These are phyloP conservation scores for Saguinus imperator DNA, from an alignment of 2,113 vertebrate species.

Conservation along the genomic window DNA sequence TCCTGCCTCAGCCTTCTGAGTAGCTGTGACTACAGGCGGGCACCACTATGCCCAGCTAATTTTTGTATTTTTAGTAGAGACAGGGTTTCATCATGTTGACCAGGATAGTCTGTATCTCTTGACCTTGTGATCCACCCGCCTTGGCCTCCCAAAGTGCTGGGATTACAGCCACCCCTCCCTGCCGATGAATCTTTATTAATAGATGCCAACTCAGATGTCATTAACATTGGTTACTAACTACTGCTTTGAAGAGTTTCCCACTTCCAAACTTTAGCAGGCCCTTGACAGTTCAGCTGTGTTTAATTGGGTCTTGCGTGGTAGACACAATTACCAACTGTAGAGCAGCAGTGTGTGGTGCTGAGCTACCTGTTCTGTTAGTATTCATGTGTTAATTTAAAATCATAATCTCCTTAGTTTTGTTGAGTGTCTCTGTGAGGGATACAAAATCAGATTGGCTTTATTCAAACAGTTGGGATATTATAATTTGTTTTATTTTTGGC, in stretches of 20 bases:
- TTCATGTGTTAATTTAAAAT: background rate
- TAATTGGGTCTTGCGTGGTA: fast-evolving
- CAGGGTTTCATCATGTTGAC: too few species aligned
- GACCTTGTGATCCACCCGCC: too few species aligned
- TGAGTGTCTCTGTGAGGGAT: background rate
- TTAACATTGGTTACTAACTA: background rate
- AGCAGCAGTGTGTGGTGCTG: fast-evolving
- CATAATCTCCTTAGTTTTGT: background rate
- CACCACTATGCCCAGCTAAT: too few species aligned
- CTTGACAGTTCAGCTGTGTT: fast-evolving
- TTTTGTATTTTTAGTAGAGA: too few species aligned
- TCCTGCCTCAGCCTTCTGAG: too few species aligned
- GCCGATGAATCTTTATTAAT: background rate
- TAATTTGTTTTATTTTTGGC: too few species aligned
- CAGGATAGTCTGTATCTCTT: too few species aligned
- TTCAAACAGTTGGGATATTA: too few species aligned
- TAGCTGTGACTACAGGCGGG: too few species aligned
- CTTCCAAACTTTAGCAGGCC: background rate
- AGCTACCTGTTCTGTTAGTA: fast-evolving
- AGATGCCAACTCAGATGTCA: background rate
- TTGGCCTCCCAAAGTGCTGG: too few species aligned
- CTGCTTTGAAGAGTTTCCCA: background rate
- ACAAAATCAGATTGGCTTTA: background rate
- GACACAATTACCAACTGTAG: fast-evolving
- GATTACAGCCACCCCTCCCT: too few species aligned